Conservation (phyloP, 2,888 invertebrate species). For the Abrostola triplasia region DNA sequence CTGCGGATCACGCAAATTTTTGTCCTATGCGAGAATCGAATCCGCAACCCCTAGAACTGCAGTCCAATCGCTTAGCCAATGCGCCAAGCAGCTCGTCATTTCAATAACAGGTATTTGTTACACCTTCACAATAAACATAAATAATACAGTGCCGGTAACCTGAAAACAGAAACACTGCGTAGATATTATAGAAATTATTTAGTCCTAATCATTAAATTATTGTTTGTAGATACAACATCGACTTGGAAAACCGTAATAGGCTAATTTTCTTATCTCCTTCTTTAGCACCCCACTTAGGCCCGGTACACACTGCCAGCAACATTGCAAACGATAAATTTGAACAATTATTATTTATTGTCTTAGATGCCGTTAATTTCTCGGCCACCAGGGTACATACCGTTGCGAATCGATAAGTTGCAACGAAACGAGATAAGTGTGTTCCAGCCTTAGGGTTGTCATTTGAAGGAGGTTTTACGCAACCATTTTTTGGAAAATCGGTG, state of each 20-base stretch:
- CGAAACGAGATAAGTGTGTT: conserved; percentile 45
- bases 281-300: conserved; percentile 22
- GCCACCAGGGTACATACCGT: conserved; percentile 55
- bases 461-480: background rate
- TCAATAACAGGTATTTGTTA: no score
- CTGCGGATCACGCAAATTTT: no score
- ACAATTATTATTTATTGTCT: conserved; percentile 72
- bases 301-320: conserved; percentile 21
- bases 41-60: no score
- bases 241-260: conserved; percentile 36
- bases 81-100: no score
- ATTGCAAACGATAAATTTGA: conserved; percentile 64
- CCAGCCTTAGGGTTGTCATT: conserved; percentile 40
- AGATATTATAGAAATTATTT: conserved; percentile 18
- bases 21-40: no score
- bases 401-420: conserved; percentile 61
- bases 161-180: conserved; percentile 16
- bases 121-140: background rate
- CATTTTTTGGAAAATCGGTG: no score
- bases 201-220: conserved; percentile 36
- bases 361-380: conserved; percentile 63
- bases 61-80: no score
- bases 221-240: conserved; percentile 35
- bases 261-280: conserved; percentile 29
- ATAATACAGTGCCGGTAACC: background rate